Percentiles rank a stretch among this genome's conserved stretches.
Evolutionary conservation across 2,888 invertebrate species (phyloP).

Genomic region (Smittia aterrima): DNA sequence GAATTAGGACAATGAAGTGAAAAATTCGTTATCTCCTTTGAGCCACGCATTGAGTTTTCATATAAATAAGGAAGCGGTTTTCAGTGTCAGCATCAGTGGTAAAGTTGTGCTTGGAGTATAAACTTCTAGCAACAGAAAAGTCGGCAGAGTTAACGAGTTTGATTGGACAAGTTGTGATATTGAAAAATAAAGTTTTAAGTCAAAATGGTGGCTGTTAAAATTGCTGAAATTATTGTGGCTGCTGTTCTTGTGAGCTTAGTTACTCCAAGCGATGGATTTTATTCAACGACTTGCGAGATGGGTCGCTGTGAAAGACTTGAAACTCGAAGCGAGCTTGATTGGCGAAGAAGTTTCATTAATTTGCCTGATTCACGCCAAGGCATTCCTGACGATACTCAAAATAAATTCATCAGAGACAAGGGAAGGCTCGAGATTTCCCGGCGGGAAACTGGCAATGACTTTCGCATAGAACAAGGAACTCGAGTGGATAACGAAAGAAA

Average conservation of each 20-base stretch:
- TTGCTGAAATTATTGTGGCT: neutral
- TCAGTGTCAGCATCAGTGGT: slow-evolving; percentile 1
- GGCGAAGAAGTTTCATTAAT: neutral
- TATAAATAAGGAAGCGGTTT: neutral
- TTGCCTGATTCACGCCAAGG: neutral
- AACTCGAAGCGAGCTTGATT: neutral
- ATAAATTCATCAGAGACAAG: slow-evolving; percentile 32
- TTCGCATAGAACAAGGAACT: neutral
- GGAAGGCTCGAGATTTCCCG: neutral
- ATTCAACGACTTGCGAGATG: neutral
- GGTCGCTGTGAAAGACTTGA: neutral
- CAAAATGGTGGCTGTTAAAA: neutral
- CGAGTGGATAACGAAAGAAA: neutral
- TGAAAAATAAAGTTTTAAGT: neutral
- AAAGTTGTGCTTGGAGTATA: neutral
- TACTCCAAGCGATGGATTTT: neutral
- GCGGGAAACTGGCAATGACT: neutral
- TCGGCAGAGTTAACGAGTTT: neutral
- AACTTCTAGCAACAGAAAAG: neutral
- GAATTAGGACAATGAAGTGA: slow-evolving; percentile 33
- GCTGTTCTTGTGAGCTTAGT: slow-evolving; percentile 5
- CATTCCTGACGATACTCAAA: slow-evolving; percentile 18
- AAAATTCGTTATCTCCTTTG: slow-evolving; percentile 24
- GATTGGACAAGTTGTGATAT: neutral
- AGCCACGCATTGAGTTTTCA: neutral